These are phyloP conservation scores for Drosophila paulistorum DNA, from an alignment of 1,140 invertebrate species.

Conservation along the genomic window DNA sequence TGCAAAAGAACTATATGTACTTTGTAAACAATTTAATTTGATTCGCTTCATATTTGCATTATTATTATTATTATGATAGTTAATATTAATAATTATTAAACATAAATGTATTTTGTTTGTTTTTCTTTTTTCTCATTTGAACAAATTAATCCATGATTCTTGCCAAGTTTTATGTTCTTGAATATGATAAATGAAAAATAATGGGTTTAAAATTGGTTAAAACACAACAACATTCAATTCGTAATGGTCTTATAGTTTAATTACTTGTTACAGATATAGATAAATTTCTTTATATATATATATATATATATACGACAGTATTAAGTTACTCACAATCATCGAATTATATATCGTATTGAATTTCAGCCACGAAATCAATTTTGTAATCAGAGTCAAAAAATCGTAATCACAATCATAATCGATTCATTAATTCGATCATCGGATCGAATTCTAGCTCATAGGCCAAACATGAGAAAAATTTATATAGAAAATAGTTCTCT, in stretches of 20 bases:
- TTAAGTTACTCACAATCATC: constrained; percentile 47
- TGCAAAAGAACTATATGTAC: constrained; percentile 69
- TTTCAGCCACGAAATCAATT: constrained; percentile 34
- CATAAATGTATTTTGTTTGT: constrained; percentile 20
- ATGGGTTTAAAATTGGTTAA: constrained; percentile 3
- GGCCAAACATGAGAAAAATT: constrained; percentile 48
- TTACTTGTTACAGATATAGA: constrained; percentile 25
- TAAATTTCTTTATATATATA: constrained; percentile 38
- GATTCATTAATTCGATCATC: constrained; percentile 19
- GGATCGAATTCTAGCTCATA: constrained; percentile 34
- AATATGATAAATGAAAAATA: constrained; percentile 10
- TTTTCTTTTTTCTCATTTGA: constrained; percentile 32
- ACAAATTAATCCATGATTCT: constrained; percentile 24
- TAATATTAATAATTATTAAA: constrained; percentile 18
- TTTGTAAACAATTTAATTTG: constrained; percentile 41
- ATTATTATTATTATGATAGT: background rate
- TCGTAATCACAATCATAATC: constrained; percentile 33
- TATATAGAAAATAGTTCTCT: constrained; percentile 14
- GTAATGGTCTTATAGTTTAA: constrained; percentile 1
- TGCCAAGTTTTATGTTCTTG: background rate
- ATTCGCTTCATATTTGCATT: constrained; percentile 51
- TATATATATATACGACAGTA: constrained; percentile 25
- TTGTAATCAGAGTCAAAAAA: constrained; percentile 17
- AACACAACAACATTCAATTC: constrained; percentile 13
- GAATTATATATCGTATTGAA: constrained; percentile 41